Base-by-base conservation (phyloP, 37 sponge, comb jelly and placozoan genomes). In the Aplysina aerophoba region DNA sequence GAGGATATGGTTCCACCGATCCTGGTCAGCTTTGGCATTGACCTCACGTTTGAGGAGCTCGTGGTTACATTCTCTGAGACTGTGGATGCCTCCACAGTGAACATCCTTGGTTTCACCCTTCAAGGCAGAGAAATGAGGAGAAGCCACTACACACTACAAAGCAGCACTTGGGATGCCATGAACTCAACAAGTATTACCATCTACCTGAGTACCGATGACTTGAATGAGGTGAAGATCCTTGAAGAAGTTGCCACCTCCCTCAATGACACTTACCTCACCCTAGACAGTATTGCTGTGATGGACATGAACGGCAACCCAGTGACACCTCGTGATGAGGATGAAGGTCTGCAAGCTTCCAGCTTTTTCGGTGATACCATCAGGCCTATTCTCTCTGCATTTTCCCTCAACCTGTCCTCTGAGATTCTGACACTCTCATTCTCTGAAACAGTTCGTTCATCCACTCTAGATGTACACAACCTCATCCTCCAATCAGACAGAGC, bases 261-360 rank as follows among this genome's bases (percentile, higher is more conserved):
- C 17, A 74, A 74, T 30, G 85, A 94, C 80, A 94, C 93, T 12
- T 97, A 72, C 61, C 36, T 97, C 4, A 73, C 87, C 28, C 77
- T 85, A 35, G 88, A 88, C 1, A 16, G 55, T 1, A 15, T 59
- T 20, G 90, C 93, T 6, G 90, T 94, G 17, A 19, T 2, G 22
- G 97, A 97, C 86, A 97, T 97, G 97, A 92, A 85, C 79, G 81
- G 83, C 24, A 97, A 97, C 68, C 68, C 39, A 12, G 38, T 91
- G 15, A 28, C 50, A 4, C 39, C 78, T 25, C 59, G 90, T n/a
- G 0, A 61, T 50, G 33, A 17, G 2, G 53, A 63, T 55, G 55
- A 65, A 55, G 88, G 88, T 27, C 24, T 90, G 0, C 31, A 74
- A 60, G 92, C 88, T 22, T 54, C 31, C 33, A 59, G 40, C 34